Base-by-base conservation (phyloP, 2,797 vertebrate genomes). In the Erpetoichthys calabaricus region DNA sequence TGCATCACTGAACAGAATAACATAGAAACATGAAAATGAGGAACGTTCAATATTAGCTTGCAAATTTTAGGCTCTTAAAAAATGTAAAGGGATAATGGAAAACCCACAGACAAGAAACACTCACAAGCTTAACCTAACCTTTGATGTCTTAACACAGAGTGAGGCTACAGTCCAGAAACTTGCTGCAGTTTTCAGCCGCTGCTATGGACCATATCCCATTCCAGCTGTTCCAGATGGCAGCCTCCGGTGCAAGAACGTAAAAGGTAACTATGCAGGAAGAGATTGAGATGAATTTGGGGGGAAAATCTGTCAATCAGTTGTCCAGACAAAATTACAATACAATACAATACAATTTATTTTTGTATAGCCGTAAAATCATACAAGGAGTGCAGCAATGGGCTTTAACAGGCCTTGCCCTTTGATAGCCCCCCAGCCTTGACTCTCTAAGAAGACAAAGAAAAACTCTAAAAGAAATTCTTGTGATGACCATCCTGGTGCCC, bases 151-250 rank as follows among this genome's bases (percentile, higher is more conserved):
- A 49, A n/a, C 47, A 49, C 81, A 89, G 86, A 87, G 85, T 4
- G 83, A 88, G 69, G 81, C 81, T 70, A 86, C 86, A 57, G 79
- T 79, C 70, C 85, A 86, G 80, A 85, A 86, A 74, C 76, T 89
- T 65, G 81, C 85, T 4, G 82, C 83, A 60, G 87, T 88, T 59
- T 86, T 89, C 71, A 85, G 84, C 2, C 82, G 85, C 64, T 89
- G 86, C 68, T 89, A 88, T 7, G 86, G 86, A 10, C 86, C 86
- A 4, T 87, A 88, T 62, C 86, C 86, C 70, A 85, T 88, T 68
- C 86, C 86, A 3, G 83, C 83, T 68, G 77, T 89, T 71, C 83
- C 80, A 0, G 86, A 89, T 7, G 8, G 4, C 4, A 8, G 25
- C n/a, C 8, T 45, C 47, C 47, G 51, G n/a, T 82, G 82, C 73